phyloP scores from a whole-genome alignment of 2,797 vertebrate species.

The Neosalanx taihuensis region DNA sequence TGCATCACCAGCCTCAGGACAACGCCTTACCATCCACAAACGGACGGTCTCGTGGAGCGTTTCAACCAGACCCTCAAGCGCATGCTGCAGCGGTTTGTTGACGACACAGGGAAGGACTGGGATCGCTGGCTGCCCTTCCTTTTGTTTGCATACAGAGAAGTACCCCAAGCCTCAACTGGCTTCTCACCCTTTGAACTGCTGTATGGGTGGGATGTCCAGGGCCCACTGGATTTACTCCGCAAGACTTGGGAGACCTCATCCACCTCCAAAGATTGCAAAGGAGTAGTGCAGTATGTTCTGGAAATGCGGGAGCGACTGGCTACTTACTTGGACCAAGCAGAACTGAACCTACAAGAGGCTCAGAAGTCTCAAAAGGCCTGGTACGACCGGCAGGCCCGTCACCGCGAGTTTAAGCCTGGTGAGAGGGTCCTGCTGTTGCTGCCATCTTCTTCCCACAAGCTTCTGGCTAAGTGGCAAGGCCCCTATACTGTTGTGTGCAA shows the following conservation, averaged over 20 bases:
- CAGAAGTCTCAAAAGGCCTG: not conserved
- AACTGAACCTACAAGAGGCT: not conserved
- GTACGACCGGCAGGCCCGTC: not conserved
- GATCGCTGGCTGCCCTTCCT: slow-evolving; percentile 8
- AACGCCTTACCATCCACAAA: too few species aligned
- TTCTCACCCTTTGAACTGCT: slow-evolving; percentile 14
- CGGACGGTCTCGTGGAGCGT: too few species aligned
- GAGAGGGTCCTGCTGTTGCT: slow-evolving; percentile 7
- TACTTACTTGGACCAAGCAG: too few species aligned
- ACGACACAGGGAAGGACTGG: too few species aligned
- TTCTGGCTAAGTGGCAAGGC: slow-evolving; percentile 18
- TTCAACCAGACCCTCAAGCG: too few species aligned
- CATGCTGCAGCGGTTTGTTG: too few species aligned
- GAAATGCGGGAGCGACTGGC: slow-evolving; percentile 11
- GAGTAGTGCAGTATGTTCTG: slow-evolving; percentile 6
- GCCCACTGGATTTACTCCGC: slow-evolving; percentile 1
- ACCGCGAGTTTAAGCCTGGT: not conserved
- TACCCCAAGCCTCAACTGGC: slow-evolving; percentile 4
- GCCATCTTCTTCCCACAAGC: too few species aligned
- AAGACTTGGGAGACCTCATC: slow-evolving; percentile 14
- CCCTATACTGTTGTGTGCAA: not conserved
- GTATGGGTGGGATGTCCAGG: not conserved
- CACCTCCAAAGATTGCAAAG: not conserved
- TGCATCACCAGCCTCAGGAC: slow-evolving; percentile 8
- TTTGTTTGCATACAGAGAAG: too few species aligned